Base-by-base conservation (phyloP, 1,140 invertebrate species). In the Brachionus plicatilis region DNA sequence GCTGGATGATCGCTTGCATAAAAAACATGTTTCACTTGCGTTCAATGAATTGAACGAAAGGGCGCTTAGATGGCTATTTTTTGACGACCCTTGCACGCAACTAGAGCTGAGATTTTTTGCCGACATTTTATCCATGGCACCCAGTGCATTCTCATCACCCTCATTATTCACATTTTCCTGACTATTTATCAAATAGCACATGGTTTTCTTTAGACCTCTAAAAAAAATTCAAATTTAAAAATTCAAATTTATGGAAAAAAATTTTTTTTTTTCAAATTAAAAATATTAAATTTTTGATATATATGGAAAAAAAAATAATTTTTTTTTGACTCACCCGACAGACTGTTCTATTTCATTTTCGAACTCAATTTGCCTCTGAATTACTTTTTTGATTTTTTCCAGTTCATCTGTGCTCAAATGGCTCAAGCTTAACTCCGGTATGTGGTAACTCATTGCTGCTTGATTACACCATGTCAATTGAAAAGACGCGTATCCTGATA, bases 271-370 rank as follows among this genome's bases (percentile, higher is more conserved):
- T 29, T 29, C 33, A 37, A 37, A 37, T 37, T 6, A 37, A 37
- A n/a, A 37, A 37, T 7, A 37, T 37, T 37, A 7, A 9, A 43
- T 41, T 41, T 17, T 37, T 37, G 33, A 17, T 7, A 3, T 72
- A 37, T 20, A 12, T 17, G 14, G 8, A 29, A n/a, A n/a, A 45
- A 72, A 20, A 20, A 4, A 41, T 3, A 68, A 33, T 12, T 14
- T 33, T 33, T 33, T n/a, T 33, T 14, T 12, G 2, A 1, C 14
- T 56, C 9, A 80, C 76, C 56, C 56, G 4, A 82, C 65, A 3
- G 79, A 82, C 29, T 68, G 50, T 27, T 82, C 53, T 20, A 82
- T 29, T 14, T 82, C 79, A 66, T 68, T 82, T 47, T 82, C 79
- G 29, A 82, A 82, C 50, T 84, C 65, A 37, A 53, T 68, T 53